Evolutionary conservation across 2,797 vertebrate species (phyloP), one percentile per base, ranked within the genome.

Genomic region (Salmo trutta): DNA sequence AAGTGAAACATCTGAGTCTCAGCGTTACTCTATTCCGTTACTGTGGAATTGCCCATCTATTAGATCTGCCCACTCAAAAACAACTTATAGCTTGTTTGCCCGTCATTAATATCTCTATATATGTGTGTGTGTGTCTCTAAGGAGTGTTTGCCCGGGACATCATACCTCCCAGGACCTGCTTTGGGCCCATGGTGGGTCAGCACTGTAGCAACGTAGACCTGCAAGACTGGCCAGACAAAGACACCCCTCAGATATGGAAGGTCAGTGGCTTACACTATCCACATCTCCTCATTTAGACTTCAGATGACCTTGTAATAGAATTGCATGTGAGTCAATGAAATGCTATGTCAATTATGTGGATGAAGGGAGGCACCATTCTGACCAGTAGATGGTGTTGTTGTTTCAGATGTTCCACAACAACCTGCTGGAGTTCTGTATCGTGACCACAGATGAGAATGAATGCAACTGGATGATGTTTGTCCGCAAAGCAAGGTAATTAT

Each of bases 391-490:
- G 54, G 47, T 16, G 24, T 36, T 59, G 65, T 71, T 16, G 7
- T 47, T 33, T 6, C 73, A 99, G 98, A 96, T 99, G 89, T 98
- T 97, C 82, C 97, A 98, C 90, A 97, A 88, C 3, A 94, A 95
- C 3, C 95, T 98, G 80, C 91, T 98, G 67, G 98, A 99, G 84
- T 98, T 98, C 90, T 97, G 93, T 81, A 88, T 98, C 2, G 91
- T 99, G 79, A 97, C 97, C 3, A 87, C 96, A 0, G 96, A 99
- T 56, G 98, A 99, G 91, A 97, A 98, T 14, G 96, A 99, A 85
- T 98, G 97, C 93, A 99, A 98, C 77, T 99, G 98, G 98, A 99
- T 99, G 98, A 99, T 99, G 97, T 99, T 99, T 81, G 97, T 99
- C 62, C 96, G 91, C 79, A 98, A 96, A 92, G 97, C 98, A 21